These are phyloP conservation scores for Lipophrys pholis DNA, from an alignment of 2,113 vertebrate species.

Conservation along the genomic window DNA sequence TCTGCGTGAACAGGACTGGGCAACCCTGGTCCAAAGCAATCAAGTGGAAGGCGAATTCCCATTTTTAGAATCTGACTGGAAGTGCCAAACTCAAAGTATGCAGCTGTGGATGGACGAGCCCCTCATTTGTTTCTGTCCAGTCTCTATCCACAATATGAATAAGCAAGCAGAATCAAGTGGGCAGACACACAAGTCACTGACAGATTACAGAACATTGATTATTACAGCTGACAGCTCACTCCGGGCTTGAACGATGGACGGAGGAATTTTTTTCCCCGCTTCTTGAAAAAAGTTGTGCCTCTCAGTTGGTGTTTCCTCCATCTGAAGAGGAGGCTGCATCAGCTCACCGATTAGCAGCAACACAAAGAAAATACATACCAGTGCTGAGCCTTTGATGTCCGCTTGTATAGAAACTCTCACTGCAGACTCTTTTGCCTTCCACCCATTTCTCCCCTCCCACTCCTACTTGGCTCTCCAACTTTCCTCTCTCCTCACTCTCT, in stretches of 20 bases:
- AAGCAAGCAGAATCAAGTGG: constrained; percentile 22
- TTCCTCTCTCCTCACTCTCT: constrained; percentile 49
- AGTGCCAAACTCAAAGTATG: background rate
- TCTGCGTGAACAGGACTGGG: no score
- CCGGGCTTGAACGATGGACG: constrained; percentile 31
- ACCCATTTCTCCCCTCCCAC: constrained; percentile 57
- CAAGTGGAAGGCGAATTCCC: background rate
- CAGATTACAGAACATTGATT: constrained; percentile 39
- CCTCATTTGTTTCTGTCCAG: background rate
- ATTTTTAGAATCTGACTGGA: constrained; percentile 1
- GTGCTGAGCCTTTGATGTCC: constrained; percentile 64
- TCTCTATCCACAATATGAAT: constrained; percentile 12
- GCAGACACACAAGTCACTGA: constrained; percentile 31
- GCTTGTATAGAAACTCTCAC: constrained; percentile 53
- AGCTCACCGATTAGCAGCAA: constrained; percentile 45
- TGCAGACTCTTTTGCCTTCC: constrained; percentile 44
- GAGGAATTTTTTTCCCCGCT: constrained; percentile 17
- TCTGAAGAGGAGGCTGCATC: constrained; percentile 24
- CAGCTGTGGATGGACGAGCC: background rate
- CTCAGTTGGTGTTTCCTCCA: constrained; percentile 10
- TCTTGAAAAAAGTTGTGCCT: constrained; percentile 11
- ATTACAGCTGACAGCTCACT: constrained; percentile 18
- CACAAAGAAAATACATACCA: constrained; percentile 51
- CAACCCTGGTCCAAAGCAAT: background rate
- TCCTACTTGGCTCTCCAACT: constrained; percentile 62